Conservation (phyloP, 2,113 vertebrate genomes). For the Seriola rivoliana region DNA sequence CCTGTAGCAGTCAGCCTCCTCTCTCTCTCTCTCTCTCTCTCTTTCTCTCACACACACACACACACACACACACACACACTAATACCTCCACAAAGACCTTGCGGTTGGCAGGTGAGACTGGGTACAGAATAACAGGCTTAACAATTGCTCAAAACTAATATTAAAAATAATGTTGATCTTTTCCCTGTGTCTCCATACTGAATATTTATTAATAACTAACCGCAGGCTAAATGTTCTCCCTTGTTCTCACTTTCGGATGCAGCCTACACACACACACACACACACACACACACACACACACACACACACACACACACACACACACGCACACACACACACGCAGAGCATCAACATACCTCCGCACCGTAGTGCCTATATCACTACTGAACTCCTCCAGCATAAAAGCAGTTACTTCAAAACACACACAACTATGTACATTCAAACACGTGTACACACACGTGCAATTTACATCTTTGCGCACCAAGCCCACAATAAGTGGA, state of each 20-base stretch:
- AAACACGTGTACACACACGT: neutral
- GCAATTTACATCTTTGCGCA: conserved; percentile 48
- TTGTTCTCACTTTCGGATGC: conserved; percentile 58
- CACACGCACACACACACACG: neutral
- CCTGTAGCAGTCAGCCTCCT: conserved; percentile 14
- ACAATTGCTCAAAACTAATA: conserved; percentile 58
- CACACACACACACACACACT: neutral
- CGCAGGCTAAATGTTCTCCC: conserved; percentile 65
- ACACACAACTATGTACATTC: conserved; percentile 2
- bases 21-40: neutral
- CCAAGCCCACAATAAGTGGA: conserved; percentile 63
- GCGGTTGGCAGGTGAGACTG: conserved; percentile 19
- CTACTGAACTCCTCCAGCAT: neutral
- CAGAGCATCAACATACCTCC: neutral
- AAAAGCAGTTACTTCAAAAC: neutral
- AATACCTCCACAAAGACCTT: conserved; percentile 36
- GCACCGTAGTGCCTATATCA: neutral
- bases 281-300: neutral
- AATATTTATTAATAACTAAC: conserved; percentile 68
- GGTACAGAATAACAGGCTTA: conserved; percentile 19
- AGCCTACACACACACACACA: conserved; percentile 20
- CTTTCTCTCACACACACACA: neutral
- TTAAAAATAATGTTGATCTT: conserved; percentile 59
- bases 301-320: conserved; percentile 10
- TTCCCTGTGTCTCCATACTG: conserved; percentile 35